A percentile compares a stretch with the other conserved stretches of the same genome.
phyloP scores from a whole-genome alignment of 2,888 invertebrate genomes.

The Trissolcus japonicus region DNA sequence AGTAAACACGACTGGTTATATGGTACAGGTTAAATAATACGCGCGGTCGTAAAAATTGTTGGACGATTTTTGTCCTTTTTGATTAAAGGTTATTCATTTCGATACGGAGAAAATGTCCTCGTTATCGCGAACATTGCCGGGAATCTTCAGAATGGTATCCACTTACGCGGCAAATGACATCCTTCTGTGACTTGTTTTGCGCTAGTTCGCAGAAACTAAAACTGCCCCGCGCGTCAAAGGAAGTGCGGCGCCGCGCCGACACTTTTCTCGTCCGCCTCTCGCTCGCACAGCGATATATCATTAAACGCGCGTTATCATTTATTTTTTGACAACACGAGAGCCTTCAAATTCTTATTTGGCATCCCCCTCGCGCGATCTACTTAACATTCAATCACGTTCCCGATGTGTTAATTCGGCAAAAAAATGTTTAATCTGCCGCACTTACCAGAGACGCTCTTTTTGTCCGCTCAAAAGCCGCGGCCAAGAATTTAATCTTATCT shows the following conservation, averaged over 20 bases:
- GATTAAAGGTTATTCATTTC: slow-evolving; percentile 49
- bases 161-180: slow-evolving; percentile 53
- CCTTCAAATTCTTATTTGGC: too few species aligned
- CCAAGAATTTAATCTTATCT: too few species aligned
- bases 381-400: neutral
- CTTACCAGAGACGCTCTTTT: too few species aligned
- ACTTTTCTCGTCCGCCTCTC: slow-evolving; percentile 26
- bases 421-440: too few species aligned
- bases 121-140: slow-evolving; percentile 53
- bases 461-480: too few species aligned
- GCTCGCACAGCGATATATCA: slow-evolving; percentile 31
- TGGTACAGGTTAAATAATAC: slow-evolving; percentile 26
- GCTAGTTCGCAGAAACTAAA: slow-evolving; percentile 52
- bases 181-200: slow-evolving; percentile 51
- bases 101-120: slow-evolving; percentile 51
- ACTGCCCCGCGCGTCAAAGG: slow-evolving; percentile 44
- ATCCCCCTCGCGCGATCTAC: neutral
- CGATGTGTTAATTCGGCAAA: neutral
- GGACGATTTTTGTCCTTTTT: slow-evolving; percentile 33
- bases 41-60: slow-evolving; percentile 32
- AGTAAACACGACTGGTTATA: slow-evolving; percentile 33
- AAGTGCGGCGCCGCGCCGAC: slow-evolving; percentile 41
- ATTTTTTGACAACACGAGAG: slow-evolving; percentile 10
- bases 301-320: slow-evolving; percentile 29
- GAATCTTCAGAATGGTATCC: slow-evolving; percentile 47